These are phyloP conservation scores for Cosmia pyralina DNA, from an alignment of 2,888 invertebrate species.

Conservation along the genomic window DNA sequence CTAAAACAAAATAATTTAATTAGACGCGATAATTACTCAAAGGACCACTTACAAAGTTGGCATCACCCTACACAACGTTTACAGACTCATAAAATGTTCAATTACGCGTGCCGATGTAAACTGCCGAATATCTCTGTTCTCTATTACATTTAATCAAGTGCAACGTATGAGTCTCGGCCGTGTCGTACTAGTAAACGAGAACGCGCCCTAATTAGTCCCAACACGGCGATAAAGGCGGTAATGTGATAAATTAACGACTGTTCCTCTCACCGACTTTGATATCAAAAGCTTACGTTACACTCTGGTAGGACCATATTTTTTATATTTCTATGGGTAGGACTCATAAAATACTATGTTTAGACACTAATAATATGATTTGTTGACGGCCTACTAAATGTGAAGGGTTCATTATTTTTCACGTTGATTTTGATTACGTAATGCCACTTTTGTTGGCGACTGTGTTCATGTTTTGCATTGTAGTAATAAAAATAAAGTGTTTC, in stretches of 20 bases:
- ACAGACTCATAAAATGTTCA: conserved; percentile 56
- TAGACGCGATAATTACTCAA: conserved; percentile 25
- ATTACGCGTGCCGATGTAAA: conserved; percentile 53
- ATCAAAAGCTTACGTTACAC: conserved; percentile 66
- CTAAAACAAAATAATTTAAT: conserved; percentile 27
- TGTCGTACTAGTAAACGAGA: conserved; percentile 62
- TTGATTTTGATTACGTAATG: conserved; percentile 32
- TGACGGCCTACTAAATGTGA: conserved; percentile 45
- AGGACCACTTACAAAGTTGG: conserved; percentile 27
- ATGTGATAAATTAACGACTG: conserved; percentile 69
- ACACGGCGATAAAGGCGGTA: conserved; percentile 68
- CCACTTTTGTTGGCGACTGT: conserved; percentile 36
- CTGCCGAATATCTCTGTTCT: conserved; percentile 56
- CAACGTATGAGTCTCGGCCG: conserved; percentile 44
- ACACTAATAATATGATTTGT: conserved; percentile 60
- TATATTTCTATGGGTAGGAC: no score
- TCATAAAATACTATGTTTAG: conserved; percentile 69
- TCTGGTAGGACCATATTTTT: conserved; percentile 45
- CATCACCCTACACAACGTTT: conserved; percentile 34
- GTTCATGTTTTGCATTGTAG: conserved; percentile 9
- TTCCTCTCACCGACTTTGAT: conserved; percentile 68
- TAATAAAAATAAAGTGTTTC: conserved; percentile 35
- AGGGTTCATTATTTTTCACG: conserved; percentile 57
- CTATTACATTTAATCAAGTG: conserved; percentile 59
- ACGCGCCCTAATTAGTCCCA: conserved; percentile 68